Base-by-base conservation (phyloP, 2,888 invertebrate genomes). In the Andrena minutula region DNA sequence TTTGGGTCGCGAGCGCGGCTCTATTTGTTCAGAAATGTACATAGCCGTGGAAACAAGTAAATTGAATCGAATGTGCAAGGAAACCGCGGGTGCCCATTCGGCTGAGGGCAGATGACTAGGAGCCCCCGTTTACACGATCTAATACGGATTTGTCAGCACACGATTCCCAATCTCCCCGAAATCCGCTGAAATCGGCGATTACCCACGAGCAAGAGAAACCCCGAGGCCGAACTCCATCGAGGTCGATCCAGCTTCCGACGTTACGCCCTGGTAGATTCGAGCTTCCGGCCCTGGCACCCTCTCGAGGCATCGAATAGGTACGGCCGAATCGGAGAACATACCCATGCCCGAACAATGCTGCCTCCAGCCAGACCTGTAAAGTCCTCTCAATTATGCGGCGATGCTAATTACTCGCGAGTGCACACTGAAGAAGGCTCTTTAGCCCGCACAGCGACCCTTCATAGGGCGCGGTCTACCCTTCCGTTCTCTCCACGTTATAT, bases 361-460 rank as follows among this genome's bases (percentile, higher is more conserved):
- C 75, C 74, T 81, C 77, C 73, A 84, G 82, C 86, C 78, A 82
- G 84, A 88, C 89, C 87, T 87, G 85, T 86, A 89, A 91, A 92
- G 90, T 92, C 91, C 91, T 91, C 91, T 92, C 91, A 91, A 92
- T 92, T 92, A 91, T 92, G 90, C 90, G 89, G 89, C 86, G 88
- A 91, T 92, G 91, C 92, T 92, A 92, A 92, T 92, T 92, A 92
- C 90, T 89, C 88, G 89, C 86, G 85, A 87, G 86, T 88, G 83
- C 81, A 88, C 80, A 76, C 70, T 75, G 86, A 86, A 85, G 87
- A 88, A 90, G 87, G 86, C 85, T 85, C 85, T 90, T 79, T 83
- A 84, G 65, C 63, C 72, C 63, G 69, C 71, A 75, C 78, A 88
- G 86, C 82, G 75, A 74, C 76, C 74, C 80, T 82, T 77, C 78